Evolutionary conservation across 1,140 invertebrate species (phyloP), one percentile per base, ranked within the genome.

Genomic region (Melipona quadrifasciata): DNA sequence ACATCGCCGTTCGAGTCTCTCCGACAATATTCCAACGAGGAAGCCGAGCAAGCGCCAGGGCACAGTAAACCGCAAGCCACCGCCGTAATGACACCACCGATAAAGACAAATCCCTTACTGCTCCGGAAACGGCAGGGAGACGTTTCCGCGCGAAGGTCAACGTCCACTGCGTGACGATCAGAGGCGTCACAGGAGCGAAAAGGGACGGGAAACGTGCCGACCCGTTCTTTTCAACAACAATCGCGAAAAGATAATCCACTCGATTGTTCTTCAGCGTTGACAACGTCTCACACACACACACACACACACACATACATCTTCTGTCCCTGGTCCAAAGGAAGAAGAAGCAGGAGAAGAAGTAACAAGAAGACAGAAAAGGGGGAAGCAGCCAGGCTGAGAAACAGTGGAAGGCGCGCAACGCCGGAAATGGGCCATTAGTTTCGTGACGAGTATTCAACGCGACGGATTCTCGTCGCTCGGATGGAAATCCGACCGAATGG

Each of bases 371-470:
- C 47, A 21, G 80, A 8, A n/a, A 6, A 16, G 31, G 24, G 14
- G 17, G 31, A 31, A 65, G 27, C 34, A 77, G 47, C 31, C 55
- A 76, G 67, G 31, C 65, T 27, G 73, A 70, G 65, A 82, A 77
- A 79, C 79, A 79, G 83, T 65, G n/a, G 77, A 65, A 67, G 67
- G 72, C 80, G 80, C 57, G 80, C 47, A 68, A 86, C 21, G 74
- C 53, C 75, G 86, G 88, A 87, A 86, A 88, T 87, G 89, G 78
- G 81, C 87, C 86, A 91, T 86, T 90, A 89, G 87, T 87, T 82
- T 61, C 72, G 86, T 84, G 87, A 87, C 82, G 86, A 90, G 85
- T 88, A 88, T 90, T 90, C 87, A 86, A 90, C 84, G 84, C 78
- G 84, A 88, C 88, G 79, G 86, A 88, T 90, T 90, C 87, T 82